Conservation (phyloP, 2,113 vertebrate species). For the Leucosticte australis region DNA sequence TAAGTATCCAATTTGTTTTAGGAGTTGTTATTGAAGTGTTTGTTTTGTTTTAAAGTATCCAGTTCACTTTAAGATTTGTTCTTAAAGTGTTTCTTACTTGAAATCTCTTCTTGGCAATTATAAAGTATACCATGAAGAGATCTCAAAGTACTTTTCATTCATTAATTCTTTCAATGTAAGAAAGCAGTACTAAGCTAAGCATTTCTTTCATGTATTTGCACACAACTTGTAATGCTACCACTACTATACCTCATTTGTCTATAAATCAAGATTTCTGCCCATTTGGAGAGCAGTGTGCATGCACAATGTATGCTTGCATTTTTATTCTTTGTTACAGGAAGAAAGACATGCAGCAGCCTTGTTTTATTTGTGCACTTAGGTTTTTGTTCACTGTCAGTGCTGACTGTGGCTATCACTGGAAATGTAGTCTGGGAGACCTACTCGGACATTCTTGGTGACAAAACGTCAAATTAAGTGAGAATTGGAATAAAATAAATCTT, state of each 20-base stretch:
- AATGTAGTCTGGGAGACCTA: neutral
- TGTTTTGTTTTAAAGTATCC: neutral
- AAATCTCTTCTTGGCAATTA: neutral
- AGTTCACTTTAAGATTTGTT: neutral
- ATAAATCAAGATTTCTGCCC: neutral
- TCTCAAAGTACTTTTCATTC: neutral
- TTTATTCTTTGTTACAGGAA: neutral
- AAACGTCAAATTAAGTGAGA: neutral
- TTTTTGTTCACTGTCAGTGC: fast-evolving
- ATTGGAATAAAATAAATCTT: neutral
- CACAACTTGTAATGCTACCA: neutral
- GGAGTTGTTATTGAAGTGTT: neutral
- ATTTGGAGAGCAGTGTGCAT: neutral
- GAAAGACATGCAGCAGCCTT: neutral
- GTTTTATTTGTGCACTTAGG: neutral
- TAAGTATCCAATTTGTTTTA: neutral
- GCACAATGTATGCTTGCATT: neutral
- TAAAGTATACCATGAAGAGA: neutral
- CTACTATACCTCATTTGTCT: neutral
- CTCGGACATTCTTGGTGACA: neutral
- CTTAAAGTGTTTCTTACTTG: neutral
- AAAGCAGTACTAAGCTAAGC: neutral
- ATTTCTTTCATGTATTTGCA: neutral
- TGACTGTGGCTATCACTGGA: neutral
- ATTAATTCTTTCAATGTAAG: neutral